Percentiles rank a stretch among this genome's conserved stretches.
Conservation (phyloP, 2,113 vertebrate genomes). For the Abramis brama region DNA sequence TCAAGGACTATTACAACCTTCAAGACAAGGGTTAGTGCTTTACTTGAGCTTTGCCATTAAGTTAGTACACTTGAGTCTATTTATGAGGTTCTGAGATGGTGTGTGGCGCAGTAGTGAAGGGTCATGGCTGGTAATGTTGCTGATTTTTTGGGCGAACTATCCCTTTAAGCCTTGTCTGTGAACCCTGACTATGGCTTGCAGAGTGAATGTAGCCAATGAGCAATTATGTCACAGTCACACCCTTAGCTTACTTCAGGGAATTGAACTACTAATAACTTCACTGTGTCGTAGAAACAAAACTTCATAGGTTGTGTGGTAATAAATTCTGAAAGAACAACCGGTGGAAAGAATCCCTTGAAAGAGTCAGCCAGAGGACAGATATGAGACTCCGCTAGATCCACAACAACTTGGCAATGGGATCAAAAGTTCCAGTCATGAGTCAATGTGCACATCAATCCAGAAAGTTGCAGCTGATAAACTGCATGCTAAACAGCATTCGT, state of each 20-base stretch:
- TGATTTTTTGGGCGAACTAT: no score
- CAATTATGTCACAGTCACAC: not conserved
- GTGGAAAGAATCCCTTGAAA: not conserved
- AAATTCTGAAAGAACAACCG: not conserved
- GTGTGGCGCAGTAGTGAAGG: no score
- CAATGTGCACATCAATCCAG: not conserved
- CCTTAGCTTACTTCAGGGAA: not conserved
- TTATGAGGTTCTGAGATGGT: not conserved
- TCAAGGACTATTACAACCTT: slow-evolving; percentile 67
- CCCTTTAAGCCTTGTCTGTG: no score
- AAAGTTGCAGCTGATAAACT: not conserved
- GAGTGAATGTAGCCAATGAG: no score
- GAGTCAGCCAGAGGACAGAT: slow-evolving; percentile 11
- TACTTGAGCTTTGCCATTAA: not conserved
- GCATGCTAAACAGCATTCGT: not conserved
- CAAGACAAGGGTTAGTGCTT: slow-evolving; percentile 41
- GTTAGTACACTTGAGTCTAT: not conserved
- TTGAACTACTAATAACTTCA: not conserved
- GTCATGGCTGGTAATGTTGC: no score
- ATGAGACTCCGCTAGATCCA: no score
- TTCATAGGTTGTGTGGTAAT: not conserved
- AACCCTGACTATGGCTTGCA: no score
- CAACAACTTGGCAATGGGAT: not conserved
- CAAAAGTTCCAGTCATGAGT: not conserved
- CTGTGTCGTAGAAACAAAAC: not conserved